Evolutionary conservation across 2,113 vertebrate genomes (phyloP).

Genomic region (Lipophrys pholis): DNA sequence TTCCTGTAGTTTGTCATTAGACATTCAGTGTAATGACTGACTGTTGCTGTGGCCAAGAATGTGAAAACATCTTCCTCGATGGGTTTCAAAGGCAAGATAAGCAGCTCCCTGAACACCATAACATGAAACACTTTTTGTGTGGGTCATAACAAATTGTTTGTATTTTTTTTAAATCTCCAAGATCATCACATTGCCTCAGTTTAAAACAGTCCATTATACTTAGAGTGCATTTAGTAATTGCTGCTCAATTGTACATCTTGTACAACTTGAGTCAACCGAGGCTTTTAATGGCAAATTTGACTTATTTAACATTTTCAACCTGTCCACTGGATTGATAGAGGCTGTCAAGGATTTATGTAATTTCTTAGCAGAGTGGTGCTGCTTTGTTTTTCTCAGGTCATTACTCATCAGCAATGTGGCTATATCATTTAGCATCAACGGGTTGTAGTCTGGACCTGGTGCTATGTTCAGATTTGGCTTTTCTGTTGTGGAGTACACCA

Average conservation of each 20-base stretch:
- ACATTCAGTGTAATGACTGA: not conserved
- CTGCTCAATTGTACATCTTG: not conserved
- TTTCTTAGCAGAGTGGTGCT: not conserved
- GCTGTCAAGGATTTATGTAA: not conserved
- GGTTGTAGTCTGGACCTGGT: not conserved
- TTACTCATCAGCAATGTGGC: not conserved
- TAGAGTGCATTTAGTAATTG: slow-evolving; percentile 2
- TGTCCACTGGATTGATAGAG: not conserved
- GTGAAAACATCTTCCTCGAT: not conserved
- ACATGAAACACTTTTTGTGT: not conserved
- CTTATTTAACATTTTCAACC: slow-evolving; percentile 22
- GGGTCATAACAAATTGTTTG: not conserved
- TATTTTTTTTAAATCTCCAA: not conserved
- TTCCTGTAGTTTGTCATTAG: not conserved
- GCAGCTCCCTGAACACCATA: not conserved
- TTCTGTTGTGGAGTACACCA: slow-evolving; percentile 9
- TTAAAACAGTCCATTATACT: slow-evolving; percentile 9
- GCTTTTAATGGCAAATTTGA: slow-evolving; percentile 4
- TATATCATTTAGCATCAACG: not conserved
- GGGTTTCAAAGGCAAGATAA: slow-evolving; percentile 5
- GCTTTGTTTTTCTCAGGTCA: slow-evolving; percentile 1
- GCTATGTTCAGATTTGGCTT: not conserved
- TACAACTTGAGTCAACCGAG: not conserved
- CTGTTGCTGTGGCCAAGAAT: not conserved
- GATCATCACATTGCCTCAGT: not conserved